phyloP scores from a whole-genome alignment of 1,140 invertebrate genomes.

The Lepidurus arcticus region DNA sequence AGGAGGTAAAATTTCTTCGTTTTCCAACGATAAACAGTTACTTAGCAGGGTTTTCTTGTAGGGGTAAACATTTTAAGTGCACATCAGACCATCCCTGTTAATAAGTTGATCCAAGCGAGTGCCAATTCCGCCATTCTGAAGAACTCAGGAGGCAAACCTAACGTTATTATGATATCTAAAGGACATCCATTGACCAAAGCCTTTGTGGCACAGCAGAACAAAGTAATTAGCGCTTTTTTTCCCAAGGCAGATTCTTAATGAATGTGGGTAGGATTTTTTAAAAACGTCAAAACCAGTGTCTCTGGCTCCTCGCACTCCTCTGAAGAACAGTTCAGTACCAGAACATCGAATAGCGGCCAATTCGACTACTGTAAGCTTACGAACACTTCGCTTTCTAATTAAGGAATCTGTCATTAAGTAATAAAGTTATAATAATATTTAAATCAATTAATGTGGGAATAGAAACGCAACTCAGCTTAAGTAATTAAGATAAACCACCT shows the following conservation, averaged over 20 bases:
- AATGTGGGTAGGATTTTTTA: neutral
- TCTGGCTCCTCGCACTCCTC: neutral
- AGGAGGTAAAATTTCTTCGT: neutral
- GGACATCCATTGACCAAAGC: neutral
- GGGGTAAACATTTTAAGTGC: neutral
- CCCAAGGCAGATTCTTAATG: neutral
- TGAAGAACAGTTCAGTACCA: neutral
- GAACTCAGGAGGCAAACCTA: neutral
- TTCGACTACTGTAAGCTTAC: neutral
- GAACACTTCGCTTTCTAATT: neutral
- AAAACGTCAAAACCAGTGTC: neutral
- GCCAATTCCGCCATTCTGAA: slow-evolving; percentile 10
- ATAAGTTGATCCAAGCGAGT: neutral
- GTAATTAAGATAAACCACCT: no score
- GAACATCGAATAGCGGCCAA: neutral
- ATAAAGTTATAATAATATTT: no score
- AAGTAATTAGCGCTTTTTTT: neutral
- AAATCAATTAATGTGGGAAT: no score
- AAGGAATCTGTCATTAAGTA: no score
- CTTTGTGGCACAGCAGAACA: slow-evolving; percentile 1
- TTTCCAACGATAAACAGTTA: neutral
- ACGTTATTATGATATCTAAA: slow-evolving; percentile 13
- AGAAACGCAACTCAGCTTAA: no score
- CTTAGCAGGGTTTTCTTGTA: neutral
- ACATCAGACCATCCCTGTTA: neutral